phyloP scores from a whole-genome alignment of 2,113 vertebrate genomes.

The Okapia johnstoni region DNA sequence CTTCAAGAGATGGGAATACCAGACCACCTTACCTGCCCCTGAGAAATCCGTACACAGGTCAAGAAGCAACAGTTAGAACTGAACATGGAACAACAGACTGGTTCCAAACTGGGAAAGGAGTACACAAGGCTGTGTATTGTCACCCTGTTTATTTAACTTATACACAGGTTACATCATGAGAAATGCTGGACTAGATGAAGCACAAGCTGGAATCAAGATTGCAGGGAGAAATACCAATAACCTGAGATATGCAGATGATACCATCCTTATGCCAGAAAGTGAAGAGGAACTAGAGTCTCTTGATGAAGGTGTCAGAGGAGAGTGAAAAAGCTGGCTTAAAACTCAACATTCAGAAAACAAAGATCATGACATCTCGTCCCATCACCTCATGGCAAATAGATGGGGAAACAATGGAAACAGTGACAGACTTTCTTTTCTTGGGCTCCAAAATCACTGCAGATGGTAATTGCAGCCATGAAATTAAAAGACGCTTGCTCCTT shows the following conservation, averaged over 20 bases:
- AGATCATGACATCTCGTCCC: not conserved
- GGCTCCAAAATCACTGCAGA: not conserved
- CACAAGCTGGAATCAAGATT: not conserved
- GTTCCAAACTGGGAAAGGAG: not conserved
- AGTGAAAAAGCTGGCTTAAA: not conserved
- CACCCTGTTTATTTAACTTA: not conserved
- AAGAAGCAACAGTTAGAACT: not conserved
- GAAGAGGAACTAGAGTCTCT: not conserved
- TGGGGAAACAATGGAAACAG: not conserved
- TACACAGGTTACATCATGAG: not conserved
- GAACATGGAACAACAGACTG: not conserved
- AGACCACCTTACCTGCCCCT: not conserved
- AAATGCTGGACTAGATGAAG: not conserved
- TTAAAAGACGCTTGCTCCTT: not conserved
- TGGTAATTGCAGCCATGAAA: not conserved
- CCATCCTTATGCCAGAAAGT: not conserved
- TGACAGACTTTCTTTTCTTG: not conserved
- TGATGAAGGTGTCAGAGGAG: not conserved
- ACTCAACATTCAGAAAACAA: not conserved
- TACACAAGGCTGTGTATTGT: not conserved
- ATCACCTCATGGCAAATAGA: not conserved
- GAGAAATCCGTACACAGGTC: not conserved
- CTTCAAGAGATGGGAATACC: not conserved
- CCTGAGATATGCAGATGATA: not conserved
- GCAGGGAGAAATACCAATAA: not conserved